These are phyloP conservation scores for Crotalus horridus DNA, from an alignment of 2,113 vertebrate species.

Conservation along the genomic window DNA sequence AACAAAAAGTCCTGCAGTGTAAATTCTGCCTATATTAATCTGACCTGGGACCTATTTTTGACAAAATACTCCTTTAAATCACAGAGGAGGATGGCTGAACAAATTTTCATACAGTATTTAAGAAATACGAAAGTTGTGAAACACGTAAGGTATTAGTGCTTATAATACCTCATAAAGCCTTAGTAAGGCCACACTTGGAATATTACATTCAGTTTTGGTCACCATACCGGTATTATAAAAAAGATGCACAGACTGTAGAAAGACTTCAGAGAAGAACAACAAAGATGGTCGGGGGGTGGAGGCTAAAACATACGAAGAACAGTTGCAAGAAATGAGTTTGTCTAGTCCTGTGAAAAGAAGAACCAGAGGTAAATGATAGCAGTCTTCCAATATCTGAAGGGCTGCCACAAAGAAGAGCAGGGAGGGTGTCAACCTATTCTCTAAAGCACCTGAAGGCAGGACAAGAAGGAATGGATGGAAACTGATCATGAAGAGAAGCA, in stretches of 20 bases:
- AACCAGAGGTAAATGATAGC: neutral
- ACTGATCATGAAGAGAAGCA: neutral
- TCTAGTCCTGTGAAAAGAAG: neutral
- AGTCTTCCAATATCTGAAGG: neutral
- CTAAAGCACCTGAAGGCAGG: neutral
- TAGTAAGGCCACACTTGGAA: no score
- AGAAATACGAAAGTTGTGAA: neutral
- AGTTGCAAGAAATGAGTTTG: neutral
- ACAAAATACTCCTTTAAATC: neutral
- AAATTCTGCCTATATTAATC: neutral
- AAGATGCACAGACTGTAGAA: neutral
- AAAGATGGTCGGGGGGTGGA: neutral
- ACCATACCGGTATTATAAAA: neutral
- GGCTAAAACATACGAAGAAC: neutral
- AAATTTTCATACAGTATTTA: neutral
- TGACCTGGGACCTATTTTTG: neutral
- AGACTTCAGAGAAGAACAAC: neutral
- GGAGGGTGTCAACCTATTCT: neutral
- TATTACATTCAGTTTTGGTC: no score
- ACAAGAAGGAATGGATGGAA: neutral
- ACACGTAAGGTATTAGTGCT: no score
- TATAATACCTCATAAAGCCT: no score
- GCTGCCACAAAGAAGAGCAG: neutral
- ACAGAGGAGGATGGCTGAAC: neutral
- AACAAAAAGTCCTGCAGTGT: neutral